Evolutionary conservation across 2,113 vertebrate species (phyloP), one percentile per base, ranked within the genome.

Genomic region (Vidua macroura): DNA sequence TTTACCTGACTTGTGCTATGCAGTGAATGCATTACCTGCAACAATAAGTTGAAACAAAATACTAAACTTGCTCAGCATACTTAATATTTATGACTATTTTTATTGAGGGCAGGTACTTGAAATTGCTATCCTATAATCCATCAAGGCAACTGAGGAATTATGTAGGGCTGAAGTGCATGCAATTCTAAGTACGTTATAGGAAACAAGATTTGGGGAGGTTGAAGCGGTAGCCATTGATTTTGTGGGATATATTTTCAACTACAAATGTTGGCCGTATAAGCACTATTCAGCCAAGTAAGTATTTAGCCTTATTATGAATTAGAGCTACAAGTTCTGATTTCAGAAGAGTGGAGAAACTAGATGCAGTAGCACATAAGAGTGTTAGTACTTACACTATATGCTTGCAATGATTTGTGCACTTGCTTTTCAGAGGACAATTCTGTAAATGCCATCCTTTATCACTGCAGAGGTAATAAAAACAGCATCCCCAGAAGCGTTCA

Each of bases 391-490:
- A 63, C 43, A 56, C 60, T 70, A 1, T 66, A 10, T 7, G 13
- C 56, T 17, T 35, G 35, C 44, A n/a, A 10, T 92, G 80, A 85
- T 90, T 90, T 95, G 72, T 95, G 82, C 60, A 25, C 88, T 95
- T 85, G 48, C 73, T 53, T 55, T 59, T 79, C 62, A 67, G 74
- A 66, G 37, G 60, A 19, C 64, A 33, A 23, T 92, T 59, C 31
- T 68, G 28, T 95, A 84, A 94, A 77, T 72, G 83, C 48, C 44
- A 66, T 46, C 46, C 56, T 92, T 88, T 73, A 56, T 96, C 88
- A 66, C 62, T 85, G 31, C 22, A 33, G 79, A 77, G 52, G 81
- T 75, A 86, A 85, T 64, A 66, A 92, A 94, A 75, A 41, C 60
- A 83, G 75, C 80, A 93, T 95, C 60, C 43, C 58, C 72, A 93